Base-by-base conservation (phyloP, 2,113 vertebrate species). In the Catharus minimus region DNA sequence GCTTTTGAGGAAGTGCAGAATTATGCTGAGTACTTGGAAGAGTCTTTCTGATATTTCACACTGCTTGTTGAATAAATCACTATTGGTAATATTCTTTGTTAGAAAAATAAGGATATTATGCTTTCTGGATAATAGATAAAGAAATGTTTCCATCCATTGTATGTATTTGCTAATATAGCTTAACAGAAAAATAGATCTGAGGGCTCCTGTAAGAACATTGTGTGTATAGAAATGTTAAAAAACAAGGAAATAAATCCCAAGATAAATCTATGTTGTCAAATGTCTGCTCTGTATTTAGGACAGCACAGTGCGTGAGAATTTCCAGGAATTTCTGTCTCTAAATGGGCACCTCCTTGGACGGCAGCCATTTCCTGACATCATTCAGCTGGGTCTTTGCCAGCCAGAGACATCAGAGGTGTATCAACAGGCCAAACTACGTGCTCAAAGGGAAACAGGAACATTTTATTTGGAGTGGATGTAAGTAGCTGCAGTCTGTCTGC, bases 261-360 rank as follows among this genome's bases (percentile, higher is more conserved):
- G 24, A 41, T 67, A 41, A 41, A 53, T 41, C 26, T 47, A 0
- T 44, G 12, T 32, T 79, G 38, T 11, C 26, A 72, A 89, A 65
- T 87, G 11, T 82, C 73, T 75, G 32, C 39, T 93, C 92, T 94
- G 50, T 95, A 85, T 69, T 46, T 93, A 99, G 99, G 98, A 98
- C 90, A 97, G 97, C 80, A 97, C 97, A 58, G 96, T 98, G 53
- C 97, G 99, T 85, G 98, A 98, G 95, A 98, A 99, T 90, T 99
- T 99, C 97, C 99, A 99, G 94, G 99, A 99, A 97, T 99, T 99
- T 97, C 96, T 99, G 87, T 99, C 98, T 90, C 97, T 99, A 92
- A 99, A 98, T 56, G 99, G 99, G 53, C 99, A 99, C 94, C 98
- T 98, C 50, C 97, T 99, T 94, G 99, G 99, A 90, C 98, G 98